Conservation (phyloP, 1,140 invertebrate genomes). For the Lepidurus packardi region DNA sequence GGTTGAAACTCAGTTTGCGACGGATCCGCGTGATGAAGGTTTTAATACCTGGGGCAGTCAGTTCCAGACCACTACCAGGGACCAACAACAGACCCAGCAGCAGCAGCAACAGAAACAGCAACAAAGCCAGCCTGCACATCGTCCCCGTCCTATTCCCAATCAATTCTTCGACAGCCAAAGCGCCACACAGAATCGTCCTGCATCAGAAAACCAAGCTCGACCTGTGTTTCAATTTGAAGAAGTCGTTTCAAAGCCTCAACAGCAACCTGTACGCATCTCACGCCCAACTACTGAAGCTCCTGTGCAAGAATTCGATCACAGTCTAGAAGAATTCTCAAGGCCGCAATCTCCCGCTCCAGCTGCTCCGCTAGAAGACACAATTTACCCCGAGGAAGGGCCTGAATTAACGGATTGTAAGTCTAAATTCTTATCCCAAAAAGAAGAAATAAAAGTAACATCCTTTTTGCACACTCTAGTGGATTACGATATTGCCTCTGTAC, state of each 20-base stretch:
- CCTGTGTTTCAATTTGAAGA: not conserved
- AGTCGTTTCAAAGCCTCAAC: not conserved
- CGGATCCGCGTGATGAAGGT: not conserved
- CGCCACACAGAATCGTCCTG: conserved; percentile 36
- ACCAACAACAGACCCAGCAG: conserved; percentile 37
- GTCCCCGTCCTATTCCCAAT: not conserved
- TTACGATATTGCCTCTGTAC: too few species aligned
- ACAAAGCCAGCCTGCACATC: conserved; percentile 35
- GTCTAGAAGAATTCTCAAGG: not conserved
- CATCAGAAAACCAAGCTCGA: not conserved
- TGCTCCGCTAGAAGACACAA: not conserved
- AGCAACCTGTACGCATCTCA: not conserved
- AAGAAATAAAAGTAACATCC: too few species aligned
- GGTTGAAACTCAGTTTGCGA: not conserved
- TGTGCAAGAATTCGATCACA: not conserved
- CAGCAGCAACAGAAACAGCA: conserved; percentile 32
- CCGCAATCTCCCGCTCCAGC: not conserved
- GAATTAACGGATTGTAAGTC: too few species aligned
- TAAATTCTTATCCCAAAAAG: too few species aligned
- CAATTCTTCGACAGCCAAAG: conserved; percentile 12
- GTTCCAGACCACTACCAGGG: conserved; percentile 6
- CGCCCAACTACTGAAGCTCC: not conserved
- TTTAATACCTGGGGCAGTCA: not conserved
- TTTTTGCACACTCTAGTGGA: too few species aligned
- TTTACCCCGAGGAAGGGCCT: too few species aligned